A percentile compares a stretch with the other conserved stretches of the same genome.
These are phyloP conservation scores for Leucoraja ocellata DNA, from an alignment of 2,797 vertebrate genomes.

Conservation along the genomic window DNA sequence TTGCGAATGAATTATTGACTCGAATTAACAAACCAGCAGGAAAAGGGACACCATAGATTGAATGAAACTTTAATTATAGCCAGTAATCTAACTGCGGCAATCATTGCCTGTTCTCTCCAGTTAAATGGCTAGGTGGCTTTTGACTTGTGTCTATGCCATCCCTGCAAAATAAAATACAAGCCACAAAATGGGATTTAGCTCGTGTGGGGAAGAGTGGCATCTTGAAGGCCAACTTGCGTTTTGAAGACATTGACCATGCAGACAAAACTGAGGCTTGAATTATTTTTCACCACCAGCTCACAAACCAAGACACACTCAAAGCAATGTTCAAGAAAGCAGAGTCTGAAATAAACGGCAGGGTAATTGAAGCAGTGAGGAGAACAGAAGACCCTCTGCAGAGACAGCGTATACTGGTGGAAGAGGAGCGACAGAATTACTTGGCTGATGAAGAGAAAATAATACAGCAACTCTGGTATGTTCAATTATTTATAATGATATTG, in stretches of 20 bases:
- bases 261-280: conserved; percentile 50
- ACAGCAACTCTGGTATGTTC: conserved; percentile 70
- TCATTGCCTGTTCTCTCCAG: neutral
- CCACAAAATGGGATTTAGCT: conserved; percentile 40
- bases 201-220: conserved; percentile 41
- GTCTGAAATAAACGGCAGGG: conserved; percentile 66
- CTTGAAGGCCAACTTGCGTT: conserved; percentile 44
- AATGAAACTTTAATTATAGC: neutral
- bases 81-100: neutral
- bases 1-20: neutral
- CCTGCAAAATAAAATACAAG: conserved; percentile 32
- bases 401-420: conserved; percentile 72
- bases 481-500: neutral
- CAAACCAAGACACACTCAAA: conserved; percentile 85
- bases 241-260: conserved; percentile 42
- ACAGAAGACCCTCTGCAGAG: conserved; percentile 70
- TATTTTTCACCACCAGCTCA: conserved; percentile 72
- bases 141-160: conserved; percentile 37
- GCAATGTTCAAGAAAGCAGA: conserved; percentile 77
- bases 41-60: neutral
- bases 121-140: neutral
- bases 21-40: neutral
- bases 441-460: conserved; percentile 69
- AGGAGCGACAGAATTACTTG: conserved; percentile 75
- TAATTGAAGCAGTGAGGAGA: conserved; percentile 64